These are phyloP conservation scores for Megamerina dolium DNA, from an alignment of 2,888 invertebrate genomes.

Conservation along the genomic window DNA sequence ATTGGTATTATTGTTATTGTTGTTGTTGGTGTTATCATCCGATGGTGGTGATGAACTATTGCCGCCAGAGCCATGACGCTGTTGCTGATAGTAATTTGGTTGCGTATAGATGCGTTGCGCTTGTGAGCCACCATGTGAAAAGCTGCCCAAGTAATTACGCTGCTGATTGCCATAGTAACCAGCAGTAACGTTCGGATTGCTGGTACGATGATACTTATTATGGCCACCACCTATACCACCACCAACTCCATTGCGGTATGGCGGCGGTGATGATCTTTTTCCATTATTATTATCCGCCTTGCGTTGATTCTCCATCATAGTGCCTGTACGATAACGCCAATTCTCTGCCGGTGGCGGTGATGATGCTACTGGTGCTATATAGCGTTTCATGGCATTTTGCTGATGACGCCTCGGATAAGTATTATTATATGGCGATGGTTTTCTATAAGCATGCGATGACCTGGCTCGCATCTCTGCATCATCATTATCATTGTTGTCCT, in stretches of 20 bases:
- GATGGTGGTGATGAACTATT: slow-evolving; percentile 39
- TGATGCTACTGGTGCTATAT: slow-evolving; percentile 21
- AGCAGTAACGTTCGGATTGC: slow-evolving; percentile 23
- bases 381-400: slow-evolving; percentile 14
- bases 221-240: slow-evolving; percentile 9
- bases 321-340: slow-evolving; percentile 43
- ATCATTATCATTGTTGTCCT: no score
- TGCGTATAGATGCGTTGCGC: slow-evolving; percentile 26
- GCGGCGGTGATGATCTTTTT: slow-evolving; percentile 3
- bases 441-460: slow-evolving; percentile 15
- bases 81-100: slow-evolving; percentile 21
- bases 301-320: slow-evolving; percentile 23
- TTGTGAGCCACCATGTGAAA: slow-evolving; percentile 27
- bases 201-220: slow-evolving; percentile 26
- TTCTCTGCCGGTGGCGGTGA: slow-evolving; percentile 34
- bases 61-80: slow-evolving; percentile 24
- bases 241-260: slow-evolving; percentile 1
- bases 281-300: no score
- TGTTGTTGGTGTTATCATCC: slow-evolving; percentile 27
- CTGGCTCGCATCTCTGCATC: slow-evolving; percentile 4
- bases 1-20: slow-evolving; percentile 6
- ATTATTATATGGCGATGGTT: slow-evolving; percentile 13
- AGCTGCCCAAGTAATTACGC: slow-evolving; percentile 7
- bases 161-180: slow-evolving; percentile 16
- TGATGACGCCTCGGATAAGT: slow-evolving; percentile 14